Base-by-base conservation (phyloP, 2,888 invertebrate species). In the Ptychoptera albimana region DNA sequence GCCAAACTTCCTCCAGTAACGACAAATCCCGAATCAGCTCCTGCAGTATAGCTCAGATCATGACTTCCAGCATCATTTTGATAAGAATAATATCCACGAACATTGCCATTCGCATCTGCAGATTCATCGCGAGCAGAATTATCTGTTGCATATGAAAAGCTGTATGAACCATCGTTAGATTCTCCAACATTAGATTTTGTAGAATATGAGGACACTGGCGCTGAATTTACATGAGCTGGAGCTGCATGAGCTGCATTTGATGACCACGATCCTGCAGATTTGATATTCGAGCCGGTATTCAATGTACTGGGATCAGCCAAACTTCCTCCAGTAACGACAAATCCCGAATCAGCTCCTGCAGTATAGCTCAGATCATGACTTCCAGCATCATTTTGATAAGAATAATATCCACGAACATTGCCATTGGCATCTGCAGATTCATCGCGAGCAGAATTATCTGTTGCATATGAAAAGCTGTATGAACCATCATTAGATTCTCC, bases 291-390 rank as follows among this genome's bases (percentile, higher is more conserved):
- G 7, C 23, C 23, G 4, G 7, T 7, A 23, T 23, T 23, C 23
- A 23, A 23, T 23, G 23, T 5, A 7, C 4, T 23, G 7, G 54
- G 54, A 36, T 34, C 40, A 12, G 59, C 54, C 49, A 64, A 55
- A 50, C 57, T 62, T 36, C 64, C 64, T 39, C 61, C 61, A 48
- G 60, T 58, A 37, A 60, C 56, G 36, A 58, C 54, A 52, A 82
- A 82, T 0, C 82, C 82, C 1, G 76, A 80, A 52, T 75, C 75
- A 45, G 77, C 69, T 0, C 79, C 82, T n/a, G 82, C 82, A 48
- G 77, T 73, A 59, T 78, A 82, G 45, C 76, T 72, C 1, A 82
- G 76, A 53, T 79, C 77, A 55, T 81, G 79, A n/a, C 75, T 68
- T 1, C 82, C 82, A 2, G 79, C 73, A 52, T 79, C 80, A 54